Base-by-base conservation (phyloP, 1,140 invertebrate species). In the Sycobia sp. region DNA sequence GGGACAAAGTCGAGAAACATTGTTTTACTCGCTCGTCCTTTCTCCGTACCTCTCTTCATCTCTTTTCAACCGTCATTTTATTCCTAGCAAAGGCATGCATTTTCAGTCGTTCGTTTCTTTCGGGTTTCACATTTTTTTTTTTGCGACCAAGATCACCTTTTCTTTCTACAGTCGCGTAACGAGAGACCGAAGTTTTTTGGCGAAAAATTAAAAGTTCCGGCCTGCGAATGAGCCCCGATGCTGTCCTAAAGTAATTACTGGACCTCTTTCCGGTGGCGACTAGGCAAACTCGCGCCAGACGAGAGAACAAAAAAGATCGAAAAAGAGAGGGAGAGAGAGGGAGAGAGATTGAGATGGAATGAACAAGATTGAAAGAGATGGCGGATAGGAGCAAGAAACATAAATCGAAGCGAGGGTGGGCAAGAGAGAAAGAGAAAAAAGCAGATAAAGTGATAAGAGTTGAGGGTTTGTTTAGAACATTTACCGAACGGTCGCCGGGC, bases 161-260 rank as follows among this genome's bases (percentile, higher is more conserved):
- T 63, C 41, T 46, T 38, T n/a, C 20, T 46, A 27, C 64, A 50
- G 32, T 63, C 51, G 65, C 65, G 71, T 78, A 79, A 78, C 73
- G 71, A 78, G 74, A 68, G 68, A 69, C 71, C 74, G 75, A 77
- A 79, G 73, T 79, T 80, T 76, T 78, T 76, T 72, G 70, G 77
- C 71, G 71, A 75, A 77, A 79, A 79, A 78, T 79, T 77, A 78
- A 79, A 79, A 78, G 69, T 77, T 78, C 72, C 68, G 59, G 14
- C 49, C 46, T 5, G 18, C 32, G 57, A 25, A 57, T 38, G 55
- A 62, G 49, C 62, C 65, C 53, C 69, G 53, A 70, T 67, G 59
- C 62, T 66, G 46, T n/a, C 57, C 58, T 69, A 71, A 75, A 73
- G 66, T 75, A 74, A 76, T 76, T 76, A 76, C 65, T 44, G 44